phyloP scores from a whole-genome alignment of 2,797 vertebrate genomes.

The Clamator glandarius region DNA sequence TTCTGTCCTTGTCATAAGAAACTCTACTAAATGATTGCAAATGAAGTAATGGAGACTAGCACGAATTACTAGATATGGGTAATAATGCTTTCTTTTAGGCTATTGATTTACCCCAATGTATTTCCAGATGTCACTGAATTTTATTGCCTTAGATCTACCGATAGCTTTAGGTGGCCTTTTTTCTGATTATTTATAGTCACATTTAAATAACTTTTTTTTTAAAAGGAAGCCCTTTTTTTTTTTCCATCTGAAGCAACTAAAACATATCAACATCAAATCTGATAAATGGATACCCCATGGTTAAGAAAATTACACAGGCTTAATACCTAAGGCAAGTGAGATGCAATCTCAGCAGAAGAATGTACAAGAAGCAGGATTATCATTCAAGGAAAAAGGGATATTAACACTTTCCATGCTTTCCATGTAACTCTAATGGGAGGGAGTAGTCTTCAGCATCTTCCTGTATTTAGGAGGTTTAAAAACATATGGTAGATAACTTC shows the following conservation, averaged over 20 bases:
- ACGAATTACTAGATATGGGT: not conserved
- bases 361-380: conserved; percentile 11
- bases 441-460: not conserved
- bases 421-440: not conserved
- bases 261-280: conserved; percentile 33
- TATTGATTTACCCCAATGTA: not conserved
- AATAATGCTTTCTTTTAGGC: not conserved
- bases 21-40: conserved; percentile 1
- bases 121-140: not conserved
- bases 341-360: conserved; percentile 50
- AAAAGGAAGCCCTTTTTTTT: not conserved
- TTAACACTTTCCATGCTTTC: conserved; percentile 18
- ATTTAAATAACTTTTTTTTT: conserved; percentile 21
- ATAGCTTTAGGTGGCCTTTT: not conserved
- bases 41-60: not conserved
- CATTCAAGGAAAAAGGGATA: not conserved
- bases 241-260: not conserved
- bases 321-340: conserved; percentile 42
- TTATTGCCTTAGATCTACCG: not conserved
- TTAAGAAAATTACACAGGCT: conserved; percentile 60
- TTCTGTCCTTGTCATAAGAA: too few relatives aligned
- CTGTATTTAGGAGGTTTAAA: not conserved
- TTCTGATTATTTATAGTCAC: not conserved
- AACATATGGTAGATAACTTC: fast-evolving
- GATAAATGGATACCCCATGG: conserved; percentile 49